A percentile compares a stretch with the other conserved stretches of the same genome.
Conservation (phyloP, 1,140 invertebrate species). For the Drosophila chauvacae region DNA sequence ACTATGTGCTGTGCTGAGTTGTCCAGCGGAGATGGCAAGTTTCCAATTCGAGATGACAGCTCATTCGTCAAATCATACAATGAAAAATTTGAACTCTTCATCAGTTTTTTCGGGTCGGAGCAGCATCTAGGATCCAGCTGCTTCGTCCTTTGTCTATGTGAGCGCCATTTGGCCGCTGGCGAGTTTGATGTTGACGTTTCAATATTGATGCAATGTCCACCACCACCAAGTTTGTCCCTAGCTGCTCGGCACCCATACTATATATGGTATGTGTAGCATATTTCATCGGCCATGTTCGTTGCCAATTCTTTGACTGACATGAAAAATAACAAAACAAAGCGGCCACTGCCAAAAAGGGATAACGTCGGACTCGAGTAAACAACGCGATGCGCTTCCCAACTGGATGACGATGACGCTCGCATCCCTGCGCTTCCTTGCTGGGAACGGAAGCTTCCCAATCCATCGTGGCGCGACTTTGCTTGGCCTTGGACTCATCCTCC, state of each 20-base stretch:
- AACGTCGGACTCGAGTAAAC: constrained; percentile 55
- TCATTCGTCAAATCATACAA: constrained; percentile 82
- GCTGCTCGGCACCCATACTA: constrained; percentile 15
- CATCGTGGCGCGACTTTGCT: constrained; percentile 67
- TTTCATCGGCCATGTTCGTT: constrained; percentile 77
- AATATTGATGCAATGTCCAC: constrained; percentile 81
- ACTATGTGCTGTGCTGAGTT: constrained; percentile 58
- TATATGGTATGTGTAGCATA: constrained; percentile 54
- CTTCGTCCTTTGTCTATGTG: constrained; percentile 23
- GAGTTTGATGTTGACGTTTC: constrained; percentile 81
- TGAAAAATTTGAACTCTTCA: constrained; percentile 83
- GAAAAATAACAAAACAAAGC: constrained; percentile 81
- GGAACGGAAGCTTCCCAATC: constrained; percentile 66
- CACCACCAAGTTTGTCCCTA: constrained; percentile 46
- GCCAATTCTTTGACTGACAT: constrained; percentile 81
- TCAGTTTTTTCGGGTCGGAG: constrained; percentile 73
- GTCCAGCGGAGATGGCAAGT: constrained; percentile 36
- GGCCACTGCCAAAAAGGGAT: constrained; percentile 74
- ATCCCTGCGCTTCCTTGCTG: constrained; percentile 19
- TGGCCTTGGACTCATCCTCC: constrained; percentile 63
- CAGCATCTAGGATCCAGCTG: constrained; percentile 22
- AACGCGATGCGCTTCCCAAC: constrained; percentile 54
- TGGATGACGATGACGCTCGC: constrained; percentile 58
- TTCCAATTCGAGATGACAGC: constrained; percentile 82
- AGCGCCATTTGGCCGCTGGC: constrained; percentile 75